These are phyloP conservation scores for Stichopus chloronotus DNA, from an alignment of 35 echinoderm and acorn worm species.

Conservation along the genomic window DNA sequence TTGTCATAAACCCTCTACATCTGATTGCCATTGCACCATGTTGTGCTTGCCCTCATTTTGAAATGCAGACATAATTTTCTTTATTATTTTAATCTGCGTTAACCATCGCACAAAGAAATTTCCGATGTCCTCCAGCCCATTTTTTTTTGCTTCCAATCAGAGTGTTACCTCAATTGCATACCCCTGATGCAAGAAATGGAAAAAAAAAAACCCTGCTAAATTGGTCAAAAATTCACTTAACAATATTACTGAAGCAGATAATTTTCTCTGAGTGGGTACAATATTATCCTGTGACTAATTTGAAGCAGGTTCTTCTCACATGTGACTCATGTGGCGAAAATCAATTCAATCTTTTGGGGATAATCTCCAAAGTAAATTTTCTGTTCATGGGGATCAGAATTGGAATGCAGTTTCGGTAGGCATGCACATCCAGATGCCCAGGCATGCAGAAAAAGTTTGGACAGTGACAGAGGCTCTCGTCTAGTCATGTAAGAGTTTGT, in stretches of 20 bases:
- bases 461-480: too few species aligned
- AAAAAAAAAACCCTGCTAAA: not conserved
- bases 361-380: not conserved
- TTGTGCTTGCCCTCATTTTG: not conserved
- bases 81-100: not conserved
- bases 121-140: not conserved
- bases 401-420: not conserved
- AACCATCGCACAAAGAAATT: not conserved
- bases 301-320: not conserved
- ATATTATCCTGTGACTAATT: constrained; percentile 39
- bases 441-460: too few species aligned
- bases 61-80: not conserved
- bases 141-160: not conserved
- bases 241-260: constrained; percentile 28
- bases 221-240: constrained; percentile 13
- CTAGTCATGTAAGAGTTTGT: too few species aligned
- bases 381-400: not conserved
- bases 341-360: not conserved
- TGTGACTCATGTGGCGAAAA: constrained; percentile 24
- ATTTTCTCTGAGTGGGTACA: not conserved
- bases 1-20: not conserved
- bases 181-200: not conserved
- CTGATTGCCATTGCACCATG: not conserved
- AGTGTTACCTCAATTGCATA: not conserved
- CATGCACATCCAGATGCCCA: too few species aligned